Evolutionary conservation across 1,140 invertebrate genomes (phyloP), one percentile per base, ranked within the genome.

Genomic region (Lepidurus apus): DNA sequence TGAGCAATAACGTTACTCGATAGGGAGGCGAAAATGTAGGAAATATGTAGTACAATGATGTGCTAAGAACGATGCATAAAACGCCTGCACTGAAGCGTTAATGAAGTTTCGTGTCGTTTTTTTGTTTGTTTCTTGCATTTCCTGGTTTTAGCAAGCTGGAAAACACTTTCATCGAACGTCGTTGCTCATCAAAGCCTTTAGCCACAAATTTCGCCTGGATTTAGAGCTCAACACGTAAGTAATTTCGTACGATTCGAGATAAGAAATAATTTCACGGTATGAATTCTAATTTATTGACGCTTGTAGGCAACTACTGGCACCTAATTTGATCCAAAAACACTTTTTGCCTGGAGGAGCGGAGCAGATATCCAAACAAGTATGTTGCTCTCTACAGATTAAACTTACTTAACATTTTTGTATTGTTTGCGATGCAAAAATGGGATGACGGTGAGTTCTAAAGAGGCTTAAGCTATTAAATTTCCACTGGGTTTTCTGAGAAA

Each of bases 151-250:
- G 43, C 89, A 95, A 93, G 92, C 92, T 83, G 92, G 93, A 83
- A 96, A 95, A 87, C 95, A 97, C 86, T 95, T 92, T 86, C 94
- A 96, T 86, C 91, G 93, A 85, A 97, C 95, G 81, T 95, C 94
- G 83, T 90, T 96, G 86, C 91, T 95, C 86, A 96, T 97, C 87
- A 95, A 95, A 88, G 95, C 95, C 85, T 96, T 97, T 88, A 96
- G 94, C 88, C 94, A 97, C 87, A 96, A 95, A 89, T 96, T 97
- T 89, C 93, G 93, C 83, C 89, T 97, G 86, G 94, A 96, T 87
- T 89, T 97, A 86, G 94, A 97, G 90, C 91, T 97, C 88, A 96
- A 96, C 88, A 93, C 93, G 93, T 96, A 89, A 94, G 94, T 94
- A 77, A 24, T 75, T 73, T 8, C 73, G 7, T 10, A 73, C 13